A percentile compares a stretch with the other conserved stretches of the same genome.
These are phyloP conservation scores for Tortricodes alternella DNA, from an alignment of 2,888 invertebrate species.

Conservation along the genomic window DNA sequence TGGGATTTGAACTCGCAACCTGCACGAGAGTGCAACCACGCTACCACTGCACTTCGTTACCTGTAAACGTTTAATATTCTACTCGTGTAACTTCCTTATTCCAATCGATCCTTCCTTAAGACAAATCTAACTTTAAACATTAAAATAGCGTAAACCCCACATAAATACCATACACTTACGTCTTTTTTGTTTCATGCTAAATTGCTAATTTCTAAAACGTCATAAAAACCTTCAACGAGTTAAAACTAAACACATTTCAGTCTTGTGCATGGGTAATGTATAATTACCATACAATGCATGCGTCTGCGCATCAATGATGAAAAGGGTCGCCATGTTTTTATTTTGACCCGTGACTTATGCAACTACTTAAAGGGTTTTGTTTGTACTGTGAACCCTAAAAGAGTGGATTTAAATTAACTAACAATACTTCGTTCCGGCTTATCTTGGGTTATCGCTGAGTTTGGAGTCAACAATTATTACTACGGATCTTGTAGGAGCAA, in stretches of 20 bases:
- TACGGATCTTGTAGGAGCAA: no score
- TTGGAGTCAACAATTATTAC: slow-evolving; percentile 4
- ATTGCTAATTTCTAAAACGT: neutral
- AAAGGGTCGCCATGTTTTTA: slow-evolving; percentile 22
- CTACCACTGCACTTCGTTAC: no score
- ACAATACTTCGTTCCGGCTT: slow-evolving; percentile 17
- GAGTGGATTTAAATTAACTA: slow-evolving; percentile 15
- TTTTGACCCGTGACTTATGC: slow-evolving; percentile 23
- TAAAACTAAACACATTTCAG: neutral
- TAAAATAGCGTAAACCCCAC: neutral
- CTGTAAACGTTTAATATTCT: neutral
- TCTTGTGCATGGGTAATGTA: slow-evolving; percentile 43
- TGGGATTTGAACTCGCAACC: no score
- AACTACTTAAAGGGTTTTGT: neutral
- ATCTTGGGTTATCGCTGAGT: neutral
- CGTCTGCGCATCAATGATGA: slow-evolving; percentile 60
- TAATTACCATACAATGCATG: slow-evolving; percentile 78
- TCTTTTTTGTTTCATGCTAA: neutral
- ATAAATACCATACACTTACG: neutral
- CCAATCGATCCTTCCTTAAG: neutral
- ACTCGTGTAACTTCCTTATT: slow-evolving; percentile 23
- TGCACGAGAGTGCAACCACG: no score
- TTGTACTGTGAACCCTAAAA: slow-evolving; percentile 19
- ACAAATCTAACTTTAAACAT: neutral
- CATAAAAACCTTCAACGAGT: neutral